Conservation (phyloP, 2,888 invertebrate species). For the Campoletis raptor region DNA sequence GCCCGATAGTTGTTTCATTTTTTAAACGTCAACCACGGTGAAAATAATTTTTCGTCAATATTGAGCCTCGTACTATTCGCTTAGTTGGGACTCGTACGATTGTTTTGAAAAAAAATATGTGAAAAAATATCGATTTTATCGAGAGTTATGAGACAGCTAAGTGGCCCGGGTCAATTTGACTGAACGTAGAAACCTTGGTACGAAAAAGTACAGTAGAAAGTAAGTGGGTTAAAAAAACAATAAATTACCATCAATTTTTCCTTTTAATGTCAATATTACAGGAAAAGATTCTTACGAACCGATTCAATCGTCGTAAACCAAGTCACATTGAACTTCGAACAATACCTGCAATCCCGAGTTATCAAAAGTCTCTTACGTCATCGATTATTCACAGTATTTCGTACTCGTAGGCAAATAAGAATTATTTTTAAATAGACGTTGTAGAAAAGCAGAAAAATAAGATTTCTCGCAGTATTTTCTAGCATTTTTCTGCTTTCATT, state of each 20-base stretch:
- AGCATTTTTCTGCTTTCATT: not conserved
- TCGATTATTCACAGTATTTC: conserved; percentile 75
- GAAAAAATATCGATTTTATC: too few relatives aligned
- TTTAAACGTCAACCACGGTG: too few relatives aligned
- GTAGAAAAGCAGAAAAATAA: not conserved
- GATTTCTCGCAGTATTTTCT: not conserved
- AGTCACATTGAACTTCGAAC: conserved; percentile 68
- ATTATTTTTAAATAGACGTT: not conserved
- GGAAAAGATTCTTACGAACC: conserved; percentile 53
- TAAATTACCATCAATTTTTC: conserved; percentile 19
- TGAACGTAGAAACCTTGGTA: too few relatives aligned
- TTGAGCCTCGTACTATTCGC: too few relatives aligned
- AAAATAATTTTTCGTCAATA: too few relatives aligned
- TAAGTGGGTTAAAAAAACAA: too few relatives aligned
- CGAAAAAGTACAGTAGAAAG: too few relatives aligned
- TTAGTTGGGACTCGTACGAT: too few relatives aligned
- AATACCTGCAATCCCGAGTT: conserved; percentile 77
- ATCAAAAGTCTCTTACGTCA: conserved; percentile 77
- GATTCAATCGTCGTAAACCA: conserved; percentile 46
- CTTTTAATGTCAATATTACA: conserved; percentile 45
- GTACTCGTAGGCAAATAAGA: conserved; percentile 59
- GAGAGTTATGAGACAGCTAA: too few relatives aligned
- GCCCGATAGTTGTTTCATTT: too few relatives aligned
- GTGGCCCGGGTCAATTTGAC: too few relatives aligned
- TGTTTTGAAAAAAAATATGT: too few relatives aligned